phyloP scores from a whole-genome alignment of 2,113 vertebrate species.

The Syngnathus floridae region DNA sequence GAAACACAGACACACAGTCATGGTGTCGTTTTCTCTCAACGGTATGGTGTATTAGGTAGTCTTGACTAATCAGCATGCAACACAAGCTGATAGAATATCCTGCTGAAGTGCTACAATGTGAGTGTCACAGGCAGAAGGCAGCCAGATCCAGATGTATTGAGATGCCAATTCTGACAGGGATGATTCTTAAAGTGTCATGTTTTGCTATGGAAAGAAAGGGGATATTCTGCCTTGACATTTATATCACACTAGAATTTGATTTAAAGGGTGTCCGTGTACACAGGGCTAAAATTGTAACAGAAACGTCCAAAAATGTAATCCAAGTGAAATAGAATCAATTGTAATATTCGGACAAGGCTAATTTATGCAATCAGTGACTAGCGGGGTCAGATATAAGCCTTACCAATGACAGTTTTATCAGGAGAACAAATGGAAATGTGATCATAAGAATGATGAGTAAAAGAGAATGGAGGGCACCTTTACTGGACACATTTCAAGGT shows the following conservation, averaged over 20 bases:
- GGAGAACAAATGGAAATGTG: constrained; percentile 64
- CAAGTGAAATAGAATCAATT: constrained; percentile 57
- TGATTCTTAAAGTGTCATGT: constrained; percentile 43
- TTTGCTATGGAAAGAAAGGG: constrained; percentile 27
- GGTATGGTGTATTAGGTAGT: constrained; percentile 46
- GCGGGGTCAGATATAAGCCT: constrained; percentile 65
- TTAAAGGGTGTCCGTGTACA: constrained; percentile 62
- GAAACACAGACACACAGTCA: constrained; percentile 58
- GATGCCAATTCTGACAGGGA: constrained; percentile 55
- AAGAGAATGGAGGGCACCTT: constrained; percentile 44
- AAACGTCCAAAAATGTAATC: constrained; percentile 72
- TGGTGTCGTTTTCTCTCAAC: constrained; percentile 33
- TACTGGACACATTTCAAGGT: constrained; percentile 58
- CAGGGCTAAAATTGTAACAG: constrained; percentile 65
- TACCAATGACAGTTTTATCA: constrained; percentile 72
- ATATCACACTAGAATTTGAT: constrained; percentile 62
- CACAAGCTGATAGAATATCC: constrained; percentile 53
- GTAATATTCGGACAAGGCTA: constrained; percentile 68
- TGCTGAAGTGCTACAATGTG: constrained; percentile 37
- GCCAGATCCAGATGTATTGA: constrained; percentile 47
- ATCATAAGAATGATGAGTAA: constrained; percentile 35
- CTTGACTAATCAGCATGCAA: constrained; percentile 62
- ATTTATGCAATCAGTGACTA: constrained; percentile 65
- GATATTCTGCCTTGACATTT: constrained; percentile 59
- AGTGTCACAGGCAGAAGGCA: constrained; percentile 50